phyloP scores from a whole-genome alignment of 1,140 invertebrate species.

The Globodera ellingtonae region DNA sequence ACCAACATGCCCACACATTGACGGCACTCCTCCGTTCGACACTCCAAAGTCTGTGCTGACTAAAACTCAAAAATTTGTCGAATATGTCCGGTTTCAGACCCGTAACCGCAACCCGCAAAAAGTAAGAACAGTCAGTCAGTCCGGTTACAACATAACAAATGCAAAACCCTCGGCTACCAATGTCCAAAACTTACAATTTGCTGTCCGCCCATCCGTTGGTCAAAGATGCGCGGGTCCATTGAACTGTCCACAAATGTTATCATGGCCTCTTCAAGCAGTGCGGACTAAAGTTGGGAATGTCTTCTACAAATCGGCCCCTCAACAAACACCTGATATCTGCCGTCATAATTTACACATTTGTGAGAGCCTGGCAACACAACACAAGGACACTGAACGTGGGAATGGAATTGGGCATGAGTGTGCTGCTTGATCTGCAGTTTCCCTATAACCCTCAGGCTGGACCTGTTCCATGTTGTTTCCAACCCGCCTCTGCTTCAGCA shows the following conservation, averaged over 20 bases:
- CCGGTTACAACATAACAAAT: no score
- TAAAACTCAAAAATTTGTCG: slow-evolving; percentile 20
- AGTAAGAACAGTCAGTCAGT: no score
- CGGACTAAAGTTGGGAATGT: slow-evolving; percentile 29
- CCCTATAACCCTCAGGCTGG: no score
- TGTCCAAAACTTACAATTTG: slow-evolving; percentile 36
- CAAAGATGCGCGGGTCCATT: slow-evolving; percentile 48
- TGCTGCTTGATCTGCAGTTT: slow-evolving; percentile 9
- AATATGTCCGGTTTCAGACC: neutral
- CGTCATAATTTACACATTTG: slow-evolving; percentile 41
- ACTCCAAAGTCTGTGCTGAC: slow-evolving; percentile 42
- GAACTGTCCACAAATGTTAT: slow-evolving; percentile 49
- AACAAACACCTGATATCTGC: slow-evolving; percentile 16
- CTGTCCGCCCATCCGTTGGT: slow-evolving; percentile 40
- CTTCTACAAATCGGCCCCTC: neutral
- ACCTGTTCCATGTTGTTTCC: slow-evolving; percentile 51
- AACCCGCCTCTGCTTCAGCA: slow-evolving; percentile 32
- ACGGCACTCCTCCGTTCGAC: slow-evolving; percentile 44
- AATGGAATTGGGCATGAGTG: neutral
- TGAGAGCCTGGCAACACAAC: slow-evolving; percentile 43
- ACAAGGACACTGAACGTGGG: slow-evolving; percentile 48
- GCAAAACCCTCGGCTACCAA: neutral
- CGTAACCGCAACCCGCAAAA: no score
- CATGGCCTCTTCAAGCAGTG: slow-evolving; percentile 49
- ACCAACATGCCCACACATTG: slow-evolving; percentile 53